Evolutionary conservation across 2,797 vertebrate species (phyloP).

Genomic region (Notolepis coatsorum): DNA sequence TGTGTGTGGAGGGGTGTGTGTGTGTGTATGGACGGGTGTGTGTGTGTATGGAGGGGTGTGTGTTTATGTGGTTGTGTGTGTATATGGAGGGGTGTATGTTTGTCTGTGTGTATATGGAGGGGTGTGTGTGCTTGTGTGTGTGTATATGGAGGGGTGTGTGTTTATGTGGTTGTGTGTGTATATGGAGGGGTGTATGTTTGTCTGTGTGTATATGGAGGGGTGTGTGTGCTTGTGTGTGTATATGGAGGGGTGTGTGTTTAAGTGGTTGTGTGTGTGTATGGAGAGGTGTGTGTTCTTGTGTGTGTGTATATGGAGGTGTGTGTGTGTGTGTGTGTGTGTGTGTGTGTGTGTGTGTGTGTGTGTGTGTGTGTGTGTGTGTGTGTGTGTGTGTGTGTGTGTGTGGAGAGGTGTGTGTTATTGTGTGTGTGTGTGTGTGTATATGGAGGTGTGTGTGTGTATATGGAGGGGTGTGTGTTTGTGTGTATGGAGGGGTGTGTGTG

Average conservation of each 20-base stretch:
- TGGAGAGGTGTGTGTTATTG: conserved; percentile 19
- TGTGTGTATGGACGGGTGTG: conserved; percentile 22
- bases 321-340: conserved; percentile 1
- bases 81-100: conserved; percentile 6
- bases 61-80: neutral
- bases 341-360: conserved; percentile 17
- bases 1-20: conserved; percentile 23
- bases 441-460: neutral
- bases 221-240: conserved; percentile 17
- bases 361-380: conserved; percentile 17
- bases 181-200: neutral
- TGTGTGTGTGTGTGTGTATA: neutral
- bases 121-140: conserved; percentile 22
- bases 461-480: conserved; percentile 14
- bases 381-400: conserved; percentile 14
- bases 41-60: neutral
- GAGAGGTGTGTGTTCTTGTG: conserved; percentile 21
- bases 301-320: neutral
- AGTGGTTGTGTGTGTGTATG: conserved; percentile 8
- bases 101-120: conserved; percentile 15
- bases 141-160: conserved; percentile 15
- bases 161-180: conserved; percentile 11
- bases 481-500: conserved; percentile 14
- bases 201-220: neutral
- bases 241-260: conserved; percentile 17